Percentiles rank a stretch among this genome's conserved stretches.
Conservation (phyloP, 2,888 invertebrate species). For the Cataglyphis albicans region DNA sequence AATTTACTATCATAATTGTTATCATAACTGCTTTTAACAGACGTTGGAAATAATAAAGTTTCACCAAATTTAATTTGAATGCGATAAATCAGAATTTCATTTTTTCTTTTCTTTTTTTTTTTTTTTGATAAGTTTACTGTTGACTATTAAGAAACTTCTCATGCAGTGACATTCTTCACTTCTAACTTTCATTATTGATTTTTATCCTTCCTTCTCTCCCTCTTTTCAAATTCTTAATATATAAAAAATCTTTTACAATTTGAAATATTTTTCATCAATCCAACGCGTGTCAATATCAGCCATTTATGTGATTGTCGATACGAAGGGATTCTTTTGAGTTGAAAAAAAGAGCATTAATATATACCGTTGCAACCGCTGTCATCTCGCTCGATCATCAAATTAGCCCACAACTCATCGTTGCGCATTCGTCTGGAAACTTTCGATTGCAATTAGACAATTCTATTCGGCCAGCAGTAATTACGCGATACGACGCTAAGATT, state of each 20-base stretch:
- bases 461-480: conserved; percentile 36
- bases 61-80: neutral
- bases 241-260: neutral
- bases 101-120: neutral
- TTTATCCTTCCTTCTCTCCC: neutral
- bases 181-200: neutral
- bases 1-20: neutral
- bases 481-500: conserved; percentile 57
- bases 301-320: neutral
- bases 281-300: neutral
- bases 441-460: conserved; percentile 33
- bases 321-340: neutral
- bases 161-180: neutral
- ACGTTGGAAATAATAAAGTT: neutral
- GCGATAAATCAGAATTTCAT: neutral
- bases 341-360: conserved; percentile 37
- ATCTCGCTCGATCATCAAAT: conserved; percentile 40
- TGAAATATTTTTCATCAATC: neutral
- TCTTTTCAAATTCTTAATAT: neutral
- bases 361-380: conserved; percentile 18
- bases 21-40: neutral
- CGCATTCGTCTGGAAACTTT: conserved; percentile 41
- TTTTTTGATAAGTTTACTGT: neutral
- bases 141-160: neutral
- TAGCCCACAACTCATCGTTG: conserved; percentile 43